A percentile compares a stretch with the other conserved stretches of the same genome.
Evolutionary conservation across 2,888 invertebrate genomes (phyloP).

Genomic region (Perithous albicinctus): DNA sequence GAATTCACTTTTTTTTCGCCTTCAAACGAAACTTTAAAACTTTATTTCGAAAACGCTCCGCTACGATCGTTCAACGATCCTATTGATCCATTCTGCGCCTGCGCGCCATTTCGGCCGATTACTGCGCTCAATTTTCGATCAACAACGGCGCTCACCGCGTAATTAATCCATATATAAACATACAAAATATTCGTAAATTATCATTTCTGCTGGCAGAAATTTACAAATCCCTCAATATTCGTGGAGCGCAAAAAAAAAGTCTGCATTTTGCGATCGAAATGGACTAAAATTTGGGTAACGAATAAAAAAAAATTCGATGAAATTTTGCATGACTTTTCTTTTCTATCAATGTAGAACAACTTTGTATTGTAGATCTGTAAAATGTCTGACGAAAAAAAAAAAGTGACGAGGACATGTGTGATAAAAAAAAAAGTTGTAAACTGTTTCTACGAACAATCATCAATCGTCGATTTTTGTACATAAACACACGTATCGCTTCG

Average conservation of each 20-base stretch:
- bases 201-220: slow-evolving; percentile 56
- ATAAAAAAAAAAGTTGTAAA: neutral
- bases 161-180: neutral
- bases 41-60: neutral
- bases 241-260: neutral
- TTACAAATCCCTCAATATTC: neutral
- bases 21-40: neutral
- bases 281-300: neutral
- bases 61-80: neutral
- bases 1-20: slow-evolving; percentile 18
- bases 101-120: neutral
- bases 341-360: neutral
- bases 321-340: neutral
- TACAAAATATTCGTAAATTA: neutral
- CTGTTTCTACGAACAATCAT: slow-evolving; percentile 42
- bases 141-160: neutral
- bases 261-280: too few relatives aligned
- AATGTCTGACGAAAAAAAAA: neutral
- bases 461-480: slow-evolving; percentile 61
- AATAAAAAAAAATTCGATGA: neutral
- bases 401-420: slow-evolving; percentile 5
- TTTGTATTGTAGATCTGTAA: slow-evolving; percentile 17
- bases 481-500: slow-evolving; percentile 42
- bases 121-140: neutral
- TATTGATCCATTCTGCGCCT: neutral